These are phyloP conservation scores for Erynnis tages DNA, from an alignment of 2,888 invertebrate genomes.

Conservation along the genomic window DNA sequence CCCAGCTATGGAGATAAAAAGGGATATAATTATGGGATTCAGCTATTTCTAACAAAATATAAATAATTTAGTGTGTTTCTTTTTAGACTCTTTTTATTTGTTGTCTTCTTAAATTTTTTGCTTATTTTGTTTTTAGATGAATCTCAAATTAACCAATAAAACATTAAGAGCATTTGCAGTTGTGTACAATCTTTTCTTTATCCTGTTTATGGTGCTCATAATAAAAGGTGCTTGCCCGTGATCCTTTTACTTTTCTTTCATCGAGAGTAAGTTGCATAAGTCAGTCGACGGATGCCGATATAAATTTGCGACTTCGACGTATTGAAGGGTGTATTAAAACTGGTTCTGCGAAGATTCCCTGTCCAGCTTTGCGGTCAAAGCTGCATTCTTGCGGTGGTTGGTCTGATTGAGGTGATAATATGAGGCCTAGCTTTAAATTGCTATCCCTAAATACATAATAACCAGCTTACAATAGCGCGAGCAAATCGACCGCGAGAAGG, in stretches of 20 bases:
- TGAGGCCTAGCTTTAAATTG: constrained; percentile 55
- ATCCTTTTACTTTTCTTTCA: constrained; percentile 37
- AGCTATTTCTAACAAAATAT: too few relatives aligned
- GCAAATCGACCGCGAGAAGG: background rate
- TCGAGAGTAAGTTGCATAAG: constrained; percentile 46
- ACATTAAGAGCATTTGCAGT: too few relatives aligned
- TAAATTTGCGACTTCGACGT: constrained; percentile 32
- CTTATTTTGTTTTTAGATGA: too few relatives aligned
- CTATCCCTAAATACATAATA: constrained; percentile 29
- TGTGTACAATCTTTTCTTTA: too few relatives aligned
- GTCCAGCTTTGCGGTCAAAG: constrained; percentile 51
- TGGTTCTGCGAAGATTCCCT: constrained; percentile 66
- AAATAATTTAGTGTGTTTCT: too few relatives aligned
- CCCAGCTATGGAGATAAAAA: too few relatives aligned
- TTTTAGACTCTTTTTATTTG: too few relatives aligned
- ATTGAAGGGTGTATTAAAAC: constrained; percentile 55
- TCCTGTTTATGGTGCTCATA: background rate
- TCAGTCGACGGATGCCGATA: constrained; percentile 28
- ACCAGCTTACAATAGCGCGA: constrained; percentile 5
- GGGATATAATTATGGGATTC: too few relatives aligned
- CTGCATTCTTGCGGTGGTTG: constrained; percentile 57
- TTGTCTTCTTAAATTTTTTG: too few relatives aligned
- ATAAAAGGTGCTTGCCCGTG: background rate
- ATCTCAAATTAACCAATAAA: too few relatives aligned
- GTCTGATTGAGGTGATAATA: constrained; percentile 54